These are phyloP conservation scores for Aporophyla nigra DNA, from an alignment of 2,888 invertebrate species.

Conservation along the genomic window DNA sequence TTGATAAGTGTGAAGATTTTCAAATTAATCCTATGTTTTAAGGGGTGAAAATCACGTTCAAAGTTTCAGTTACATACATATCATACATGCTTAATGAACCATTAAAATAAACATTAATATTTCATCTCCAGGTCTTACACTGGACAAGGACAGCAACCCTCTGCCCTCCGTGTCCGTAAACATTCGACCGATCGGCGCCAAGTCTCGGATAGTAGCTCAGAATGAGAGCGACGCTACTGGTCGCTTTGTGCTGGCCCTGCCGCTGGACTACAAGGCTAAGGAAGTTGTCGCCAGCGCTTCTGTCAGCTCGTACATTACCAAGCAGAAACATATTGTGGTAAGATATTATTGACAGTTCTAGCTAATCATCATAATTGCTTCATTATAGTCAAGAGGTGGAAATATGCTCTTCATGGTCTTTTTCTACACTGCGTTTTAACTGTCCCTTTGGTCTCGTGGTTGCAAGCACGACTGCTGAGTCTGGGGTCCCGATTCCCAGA, in stretches of 20 bases:
- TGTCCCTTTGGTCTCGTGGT: no score
- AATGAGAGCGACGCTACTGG: conserved; percentile 85
- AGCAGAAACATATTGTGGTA: conserved; percentile 88
- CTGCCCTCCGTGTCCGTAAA: conserved; percentile 88
- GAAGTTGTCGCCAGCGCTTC: conserved; percentile 90
- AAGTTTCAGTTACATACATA: no score
- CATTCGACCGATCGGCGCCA: conserved; percentile 82
- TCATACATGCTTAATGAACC: no score
- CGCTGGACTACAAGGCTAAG: conserved; percentile 81
- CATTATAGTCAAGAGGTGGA: neutral
- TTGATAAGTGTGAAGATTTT: no score
- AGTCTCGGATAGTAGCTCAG: conserved; percentile 70
- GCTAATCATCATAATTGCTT: neutral
- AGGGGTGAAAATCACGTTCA: no score
- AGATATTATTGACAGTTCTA: conserved; percentile 40
- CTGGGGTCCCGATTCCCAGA: no score
- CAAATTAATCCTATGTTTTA: no score
- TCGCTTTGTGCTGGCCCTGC: conserved; percentile 86
- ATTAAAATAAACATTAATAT: no score
- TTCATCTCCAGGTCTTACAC: conserved; percentile 89
- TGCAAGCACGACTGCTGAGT: no score
- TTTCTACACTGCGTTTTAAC: neutral
- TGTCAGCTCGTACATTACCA: conserved; percentile 91
- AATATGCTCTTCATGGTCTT: neutral
- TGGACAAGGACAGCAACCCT: conserved; percentile 91